phyloP scores from a whole-genome alignment of 2,888 invertebrate species.

The Sinodicranocentrus sp. region DNA sequence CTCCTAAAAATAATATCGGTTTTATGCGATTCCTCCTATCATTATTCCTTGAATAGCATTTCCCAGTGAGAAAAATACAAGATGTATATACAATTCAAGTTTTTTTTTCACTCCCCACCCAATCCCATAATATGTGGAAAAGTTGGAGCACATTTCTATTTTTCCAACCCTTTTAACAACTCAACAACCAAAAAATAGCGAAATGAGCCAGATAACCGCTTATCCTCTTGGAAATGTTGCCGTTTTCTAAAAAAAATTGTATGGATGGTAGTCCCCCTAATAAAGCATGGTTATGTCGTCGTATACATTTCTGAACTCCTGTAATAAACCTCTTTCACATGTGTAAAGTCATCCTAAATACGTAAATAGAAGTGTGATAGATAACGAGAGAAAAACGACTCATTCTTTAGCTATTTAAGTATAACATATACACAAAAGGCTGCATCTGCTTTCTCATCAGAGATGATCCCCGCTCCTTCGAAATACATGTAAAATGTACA shows the following conservation, averaged over 20 bases:
- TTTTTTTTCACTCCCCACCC: not conserved
- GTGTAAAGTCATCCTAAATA: not conserved
- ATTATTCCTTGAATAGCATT: not conserved
- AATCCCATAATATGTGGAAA: not conserved
- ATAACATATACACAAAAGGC: conserved; percentile 16
- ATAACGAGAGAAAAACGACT: conserved; percentile 1
- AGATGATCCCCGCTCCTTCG: too few relatives aligned
- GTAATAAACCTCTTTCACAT: not conserved
- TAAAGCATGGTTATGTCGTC: too few relatives aligned
- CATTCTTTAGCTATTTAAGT: conserved; percentile 23
- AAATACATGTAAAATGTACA: conserved; percentile 33
- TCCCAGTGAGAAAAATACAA: too few relatives aligned
- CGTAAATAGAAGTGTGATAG: conserved; percentile 32
- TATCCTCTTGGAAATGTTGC: not conserved
- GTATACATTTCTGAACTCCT: not conserved
- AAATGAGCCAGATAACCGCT: conserved; percentile 18
- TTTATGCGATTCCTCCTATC: conserved; percentile 3
- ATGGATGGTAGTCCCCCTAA: too few relatives aligned
- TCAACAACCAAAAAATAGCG: conserved; percentile 6
- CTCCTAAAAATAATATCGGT: conserved; percentile 5
- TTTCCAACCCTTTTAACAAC: not conserved
- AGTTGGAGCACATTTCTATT: not conserved
- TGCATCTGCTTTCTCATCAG: conserved; percentile 60
- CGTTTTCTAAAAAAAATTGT: not conserved
- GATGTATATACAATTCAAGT: too few relatives aligned